Evolutionary conservation across 2,797 vertebrate genomes (phyloP).

Genomic region (Coilia nasus): DNA sequence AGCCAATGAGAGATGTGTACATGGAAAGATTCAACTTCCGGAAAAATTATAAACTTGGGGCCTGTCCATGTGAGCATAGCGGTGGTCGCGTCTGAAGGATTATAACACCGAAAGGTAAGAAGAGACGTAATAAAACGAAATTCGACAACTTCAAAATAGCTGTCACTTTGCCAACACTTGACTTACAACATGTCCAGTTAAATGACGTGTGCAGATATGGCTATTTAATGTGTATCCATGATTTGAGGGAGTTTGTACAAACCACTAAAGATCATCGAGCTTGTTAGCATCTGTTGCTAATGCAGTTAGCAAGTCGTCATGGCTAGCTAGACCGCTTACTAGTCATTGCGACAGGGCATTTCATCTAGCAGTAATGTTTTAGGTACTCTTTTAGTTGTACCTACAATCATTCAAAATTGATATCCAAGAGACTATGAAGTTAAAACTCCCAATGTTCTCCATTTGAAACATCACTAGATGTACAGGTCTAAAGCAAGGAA

Average conservation of each 20-base stretch:
- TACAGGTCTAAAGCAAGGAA: not conserved
- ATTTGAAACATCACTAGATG: not conserved
- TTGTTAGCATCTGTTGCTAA: not conserved
- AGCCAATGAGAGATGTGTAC: constrained; percentile 41
- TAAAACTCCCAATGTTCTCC: not conserved
- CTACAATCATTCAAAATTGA: not conserved
- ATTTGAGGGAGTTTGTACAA: not conserved
- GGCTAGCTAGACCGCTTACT: not conserved
- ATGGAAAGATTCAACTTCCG: constrained; percentile 41
- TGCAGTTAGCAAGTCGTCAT: not conserved
- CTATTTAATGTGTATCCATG: not conserved
- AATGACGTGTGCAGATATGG: not conserved
- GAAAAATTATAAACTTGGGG: constrained; percentile 37
- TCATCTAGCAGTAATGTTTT: not conserved
- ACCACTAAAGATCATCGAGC: not conserved
- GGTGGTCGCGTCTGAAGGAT: constrained; percentile 28
- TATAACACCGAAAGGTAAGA: constrained; percentile 44
- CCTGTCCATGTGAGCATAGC: constrained; percentile 35
- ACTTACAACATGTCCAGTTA: not conserved
- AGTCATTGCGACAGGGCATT: not conserved
- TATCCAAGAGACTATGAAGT: not conserved
- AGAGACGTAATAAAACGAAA: not conserved
- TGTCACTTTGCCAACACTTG: not conserved
- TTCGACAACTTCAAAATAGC: not conserved
- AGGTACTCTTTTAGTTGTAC: not conserved